Percentiles rank a stretch among this genome's conserved stretches.
These are phyloP conservation scores for Elegia similella DNA, from an alignment of 2,888 invertebrate species.

Conservation along the genomic window DNA sequence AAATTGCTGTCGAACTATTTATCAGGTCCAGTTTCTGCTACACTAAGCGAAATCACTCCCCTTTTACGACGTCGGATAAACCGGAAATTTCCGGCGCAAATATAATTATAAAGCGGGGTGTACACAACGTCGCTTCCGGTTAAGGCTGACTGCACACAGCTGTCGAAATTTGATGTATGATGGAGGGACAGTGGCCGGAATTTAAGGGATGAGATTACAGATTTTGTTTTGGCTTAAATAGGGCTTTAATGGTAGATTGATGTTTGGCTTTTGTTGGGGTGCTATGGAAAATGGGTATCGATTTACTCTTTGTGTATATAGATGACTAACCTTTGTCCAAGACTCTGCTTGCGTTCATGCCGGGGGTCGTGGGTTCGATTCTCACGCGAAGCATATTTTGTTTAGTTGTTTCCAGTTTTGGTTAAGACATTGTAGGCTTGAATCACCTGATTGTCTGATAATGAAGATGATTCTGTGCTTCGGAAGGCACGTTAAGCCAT, in stretches of 20 bases:
- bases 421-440: too few species aligned
- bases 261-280: not conserved
- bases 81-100: constrained; percentile 14
- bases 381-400: too few species aligned
- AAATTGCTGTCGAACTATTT: not conserved
- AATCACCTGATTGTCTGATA: too few species aligned
- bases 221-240: constrained; percentile 8
- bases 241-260: not conserved
- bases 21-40: not conserved
- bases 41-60: constrained; percentile 7
- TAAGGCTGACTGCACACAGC: constrained; percentile 10
- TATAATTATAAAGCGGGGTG: constrained; percentile 8
- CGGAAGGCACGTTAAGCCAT: too few species aligned
- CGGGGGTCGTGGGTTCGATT: too few species aligned
- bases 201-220: constrained; percentile 9
- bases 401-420: too few species aligned
- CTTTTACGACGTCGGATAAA: constrained; percentile 8
- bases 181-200: not conserved
- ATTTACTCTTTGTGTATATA: not conserved
- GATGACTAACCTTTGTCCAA: not conserved
- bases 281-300: not conserved
- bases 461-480: too few species aligned
- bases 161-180: constrained; percentile 17
- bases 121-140: constrained; percentile 3
- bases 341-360: too few species aligned